Evolutionary conservation across 1,140 invertebrate species (phyloP).

Genomic region (Hyphantria cunea): DNA sequence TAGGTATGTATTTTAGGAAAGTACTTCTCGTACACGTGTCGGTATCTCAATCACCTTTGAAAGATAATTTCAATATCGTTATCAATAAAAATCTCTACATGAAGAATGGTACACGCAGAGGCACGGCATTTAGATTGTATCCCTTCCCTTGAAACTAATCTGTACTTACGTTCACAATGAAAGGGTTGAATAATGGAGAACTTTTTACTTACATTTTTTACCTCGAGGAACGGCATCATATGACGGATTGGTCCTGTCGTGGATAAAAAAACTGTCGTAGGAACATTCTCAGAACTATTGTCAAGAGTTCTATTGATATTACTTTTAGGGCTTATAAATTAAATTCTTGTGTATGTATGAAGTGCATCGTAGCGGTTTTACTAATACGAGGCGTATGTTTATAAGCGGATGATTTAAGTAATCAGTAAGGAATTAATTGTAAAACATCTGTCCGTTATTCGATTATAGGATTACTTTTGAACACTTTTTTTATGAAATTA

Average conservation of each 20-base stretch:
- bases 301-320: slow-evolving; percentile 10
- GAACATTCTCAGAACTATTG: slow-evolving; percentile 20
- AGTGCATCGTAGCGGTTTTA: neutral
- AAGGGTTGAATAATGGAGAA: slow-evolving; percentile 68
- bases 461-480: too few species aligned
- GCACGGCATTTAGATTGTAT: slow-evolving; percentile 79
- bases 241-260: slow-evolving; percentile 24
- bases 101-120: slow-evolving; percentile 66
- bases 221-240: slow-evolving; percentile 9
- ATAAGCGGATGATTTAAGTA: too few species aligned
- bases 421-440: too few species aligned
- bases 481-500: too few species aligned
- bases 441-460: too few species aligned
- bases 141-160: slow-evolving; percentile 72
- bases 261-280: slow-evolving; percentile 11
- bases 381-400: too few species aligned
- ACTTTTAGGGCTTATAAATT: slow-evolving; percentile 1
- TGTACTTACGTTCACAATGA: slow-evolving; percentile 68
- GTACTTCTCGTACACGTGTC: too few species aligned
- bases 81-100: slow-evolving; percentile 73
- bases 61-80: slow-evolving; percentile 65
- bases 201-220: slow-evolving; percentile 36
- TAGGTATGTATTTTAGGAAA: too few species aligned
- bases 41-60: slow-evolving; percentile 39
- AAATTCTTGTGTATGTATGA: neutral